Percentiles rank a stretch among this genome's conserved stretches.
Conservation (phyloP, 2,113 vertebrate species). For the Erythrocercus mccallii region DNA sequence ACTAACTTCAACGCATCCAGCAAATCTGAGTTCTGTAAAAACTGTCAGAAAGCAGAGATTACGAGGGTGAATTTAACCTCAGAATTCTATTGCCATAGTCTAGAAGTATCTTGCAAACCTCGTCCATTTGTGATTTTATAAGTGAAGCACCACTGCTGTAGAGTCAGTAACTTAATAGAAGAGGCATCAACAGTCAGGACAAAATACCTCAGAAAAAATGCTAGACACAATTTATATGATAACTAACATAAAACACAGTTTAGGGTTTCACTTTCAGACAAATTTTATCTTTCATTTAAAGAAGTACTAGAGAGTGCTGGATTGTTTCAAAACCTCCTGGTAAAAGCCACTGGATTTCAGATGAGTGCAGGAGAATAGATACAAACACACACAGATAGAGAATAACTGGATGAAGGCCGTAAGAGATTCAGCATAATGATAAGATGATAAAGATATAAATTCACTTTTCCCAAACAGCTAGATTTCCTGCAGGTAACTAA, state of each 20-base stretch:
- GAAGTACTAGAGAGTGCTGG: not conserved
- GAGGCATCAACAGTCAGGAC: not conserved
- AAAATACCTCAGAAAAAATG: not conserved
- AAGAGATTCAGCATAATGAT: not conserved
- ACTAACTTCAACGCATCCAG: not conserved
- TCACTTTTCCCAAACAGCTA: not conserved
- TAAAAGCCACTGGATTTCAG: not conserved
- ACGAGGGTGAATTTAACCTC: not conserved
- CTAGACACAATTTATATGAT: not conserved
- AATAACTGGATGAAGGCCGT: not conserved
- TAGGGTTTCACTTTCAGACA: not conserved
- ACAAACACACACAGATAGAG: rapidly evolving
- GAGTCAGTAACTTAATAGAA: not conserved
- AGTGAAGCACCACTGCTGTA: not conserved
- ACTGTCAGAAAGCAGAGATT: not conserved
- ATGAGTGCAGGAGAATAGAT: not conserved
- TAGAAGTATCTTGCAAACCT: not conserved
- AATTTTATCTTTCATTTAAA: not conserved
- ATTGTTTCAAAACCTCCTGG: not conserved
- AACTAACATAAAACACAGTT: not conserved
- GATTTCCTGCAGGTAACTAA: not conserved
- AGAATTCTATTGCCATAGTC: not conserved
- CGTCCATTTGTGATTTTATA: not conserved
- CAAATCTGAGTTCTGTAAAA: not conserved
- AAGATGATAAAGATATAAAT: not conserved